Evolutionary conservation across 1,140 invertebrate genomes (phyloP).

Genomic region (Protaetia brevitarsis): DNA sequence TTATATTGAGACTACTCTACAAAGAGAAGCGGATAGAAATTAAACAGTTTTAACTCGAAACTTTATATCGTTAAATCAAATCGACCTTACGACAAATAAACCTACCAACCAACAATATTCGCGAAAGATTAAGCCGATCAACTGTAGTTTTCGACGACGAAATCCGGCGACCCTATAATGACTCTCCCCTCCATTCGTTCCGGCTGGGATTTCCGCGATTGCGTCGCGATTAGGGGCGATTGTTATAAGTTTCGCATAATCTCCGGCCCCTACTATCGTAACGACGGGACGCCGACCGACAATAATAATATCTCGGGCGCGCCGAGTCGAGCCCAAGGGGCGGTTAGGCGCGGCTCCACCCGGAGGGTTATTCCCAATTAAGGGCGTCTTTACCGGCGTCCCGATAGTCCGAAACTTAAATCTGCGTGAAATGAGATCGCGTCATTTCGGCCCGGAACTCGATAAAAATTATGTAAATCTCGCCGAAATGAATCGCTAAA

Average conservation of each 20-base stretch:
- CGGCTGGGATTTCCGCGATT: background rate
- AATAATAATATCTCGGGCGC: constrained; percentile 14
- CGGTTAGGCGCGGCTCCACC: no score
- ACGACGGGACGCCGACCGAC: background rate
- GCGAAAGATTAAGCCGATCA: background rate
- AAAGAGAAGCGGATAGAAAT: no score
- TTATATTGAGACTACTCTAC: no score
- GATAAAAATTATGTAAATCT: constrained; percentile 19
- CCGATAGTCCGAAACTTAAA: background rate
- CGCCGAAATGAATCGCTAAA: constrained; percentile 8
- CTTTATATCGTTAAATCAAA: no score
- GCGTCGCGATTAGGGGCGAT: constrained; percentile 4
- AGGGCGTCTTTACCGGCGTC: background rate
- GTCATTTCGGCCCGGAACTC: background rate
- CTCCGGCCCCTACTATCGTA: background rate
- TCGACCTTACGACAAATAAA: background rate
- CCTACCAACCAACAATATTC: no score
- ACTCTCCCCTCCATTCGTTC: background rate
- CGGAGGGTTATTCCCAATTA: constrained; percentile 14
- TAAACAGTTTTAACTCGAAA: no score
- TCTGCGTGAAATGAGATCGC: constrained; percentile 15
- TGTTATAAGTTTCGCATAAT: constrained; percentile 17
- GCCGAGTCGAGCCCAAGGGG: no score
- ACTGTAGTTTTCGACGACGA: background rate
- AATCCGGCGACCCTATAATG: background rate